Percentiles rank a stretch among this genome's conserved stretches.
phyloP scores from a whole-genome alignment of 2,113 vertebrate species.

The Leptocoma aspasia region DNA sequence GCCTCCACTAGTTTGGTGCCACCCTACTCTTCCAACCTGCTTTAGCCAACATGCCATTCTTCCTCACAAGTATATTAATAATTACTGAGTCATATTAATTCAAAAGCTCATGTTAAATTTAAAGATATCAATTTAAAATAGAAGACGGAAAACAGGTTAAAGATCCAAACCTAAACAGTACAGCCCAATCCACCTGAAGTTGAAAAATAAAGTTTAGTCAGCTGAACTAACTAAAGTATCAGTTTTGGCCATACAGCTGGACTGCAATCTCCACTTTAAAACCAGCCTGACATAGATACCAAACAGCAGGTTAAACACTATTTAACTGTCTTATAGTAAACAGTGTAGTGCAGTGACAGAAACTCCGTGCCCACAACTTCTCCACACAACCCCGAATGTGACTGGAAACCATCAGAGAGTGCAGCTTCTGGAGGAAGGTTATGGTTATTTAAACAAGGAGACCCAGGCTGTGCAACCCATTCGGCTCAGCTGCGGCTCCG shows the following conservation, averaged over 20 bases:
- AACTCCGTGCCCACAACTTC: rapidly evolving
- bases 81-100: neutral
- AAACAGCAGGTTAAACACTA: neutral
- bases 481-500: rapidly evolving
- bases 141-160: neutral
- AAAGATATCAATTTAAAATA: neutral
- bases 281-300: neutral
- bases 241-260: neutral
- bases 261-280: neutral
- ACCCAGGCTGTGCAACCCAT: rapidly evolving
- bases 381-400: rapidly evolving
- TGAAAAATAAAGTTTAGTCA: neutral
- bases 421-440: neutral
- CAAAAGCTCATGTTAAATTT: neutral
- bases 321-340: no score
- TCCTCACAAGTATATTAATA: neutral
- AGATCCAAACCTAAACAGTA: neutral
- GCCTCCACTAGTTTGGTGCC: neutral
- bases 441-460: rapidly evolving
- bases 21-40: neutral
- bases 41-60: neutral
- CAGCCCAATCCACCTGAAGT: rapidly evolving
- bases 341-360: rapidly evolving
- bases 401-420: rapidly evolving
- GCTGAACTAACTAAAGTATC: neutral